Conservation (phyloP, 2,113 vertebrate species). For the Rattus norvegicus region GRCr8 NC_086019.1:115683501-115684000, state of each 20-base stretch:
- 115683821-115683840: not conserved
- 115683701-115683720: not conserved
- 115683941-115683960: not conserved
- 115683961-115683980: not conserved
- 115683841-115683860: not conserved
- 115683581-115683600: not conserved
- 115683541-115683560: not conserved
- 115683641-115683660: not conserved
- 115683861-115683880: not conserved
- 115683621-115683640: not conserved
- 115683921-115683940: not conserved
- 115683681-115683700: not conserved
- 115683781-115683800: not conserved
- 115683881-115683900: not conserved
- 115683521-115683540: not conserved
- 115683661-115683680: not conserved
- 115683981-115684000: not conserved
- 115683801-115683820: not conserved
- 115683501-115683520: not conserved
- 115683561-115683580: not conserved
- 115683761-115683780: not conserved
- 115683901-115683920: not conserved
- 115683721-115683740: not conserved
- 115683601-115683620: not conserved
- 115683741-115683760: not conserved